phyloP scores from a whole-genome alignment of 2,113 vertebrate species.

The Meles meles region DNA sequence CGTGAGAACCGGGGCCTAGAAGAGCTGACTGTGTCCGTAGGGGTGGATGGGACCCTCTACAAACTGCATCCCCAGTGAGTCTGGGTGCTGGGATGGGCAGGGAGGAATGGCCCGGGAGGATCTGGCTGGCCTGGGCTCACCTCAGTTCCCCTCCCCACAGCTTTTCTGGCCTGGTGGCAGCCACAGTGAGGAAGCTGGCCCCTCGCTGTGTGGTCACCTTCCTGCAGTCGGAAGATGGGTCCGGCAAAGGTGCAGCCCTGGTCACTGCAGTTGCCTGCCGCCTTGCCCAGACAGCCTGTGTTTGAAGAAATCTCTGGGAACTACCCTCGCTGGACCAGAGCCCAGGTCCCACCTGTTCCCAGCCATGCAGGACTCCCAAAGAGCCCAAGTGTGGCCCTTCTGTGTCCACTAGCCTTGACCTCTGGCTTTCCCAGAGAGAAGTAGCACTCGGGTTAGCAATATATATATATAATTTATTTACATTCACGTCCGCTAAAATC shows the following conservation, averaged over 20 bases:
- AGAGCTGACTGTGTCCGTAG: slow-evolving; percentile 74
- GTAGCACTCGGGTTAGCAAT: slow-evolving; percentile 81
- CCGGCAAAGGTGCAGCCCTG: slow-evolving; percentile 90
- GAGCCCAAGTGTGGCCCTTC: not conserved
- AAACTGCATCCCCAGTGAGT: slow-evolving; percentile 85
- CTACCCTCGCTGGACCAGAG: not conserved
- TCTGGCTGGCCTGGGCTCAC: not conserved
- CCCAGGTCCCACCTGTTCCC: not conserved
- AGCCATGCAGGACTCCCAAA: not conserved
- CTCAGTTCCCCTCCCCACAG: slow-evolving; percentile 67
- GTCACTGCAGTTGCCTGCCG: slow-evolving; percentile 86
- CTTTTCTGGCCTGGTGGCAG: slow-evolving; percentile 83
- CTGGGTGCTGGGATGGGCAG: rapidly evolving
- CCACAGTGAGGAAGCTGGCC: slow-evolving; percentile 80
- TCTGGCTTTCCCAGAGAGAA: slow-evolving; percentile 41
- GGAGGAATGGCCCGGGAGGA: not conserved
- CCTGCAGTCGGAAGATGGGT: slow-evolving; percentile 87
- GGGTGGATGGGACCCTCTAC: slow-evolving; percentile 85
- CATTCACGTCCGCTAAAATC: slow-evolving; percentile 87
- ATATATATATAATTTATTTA: slow-evolving; percentile 92
- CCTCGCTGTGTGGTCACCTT: slow-evolving; percentile 87
- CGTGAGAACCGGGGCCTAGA: slow-evolving; percentile 76
- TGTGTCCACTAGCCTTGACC: not conserved
- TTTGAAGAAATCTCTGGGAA: slow-evolving; percentile 15
- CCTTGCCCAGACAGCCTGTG: rapidly evolving